phyloP scores from a whole-genome alignment of 2,797 vertebrate species.

The Ptychobarbus kaznakovi region DNA sequence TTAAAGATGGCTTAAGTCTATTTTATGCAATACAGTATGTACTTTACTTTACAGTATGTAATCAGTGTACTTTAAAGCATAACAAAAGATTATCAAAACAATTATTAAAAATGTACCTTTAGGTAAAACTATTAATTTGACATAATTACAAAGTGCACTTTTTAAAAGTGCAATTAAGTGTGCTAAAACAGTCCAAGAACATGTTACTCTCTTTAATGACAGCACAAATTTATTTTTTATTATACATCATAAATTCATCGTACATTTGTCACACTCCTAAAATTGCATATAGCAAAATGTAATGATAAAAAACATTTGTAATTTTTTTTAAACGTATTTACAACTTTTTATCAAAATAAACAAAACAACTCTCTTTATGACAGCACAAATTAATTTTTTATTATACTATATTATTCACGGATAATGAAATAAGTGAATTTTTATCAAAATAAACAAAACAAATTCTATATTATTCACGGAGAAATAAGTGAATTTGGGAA shows the following conservation, averaged over 20 bases:
- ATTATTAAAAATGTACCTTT: not conserved
- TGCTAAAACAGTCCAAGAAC: not conserved
- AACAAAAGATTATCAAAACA: not conserved
- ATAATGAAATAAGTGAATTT: too few relatives aligned
- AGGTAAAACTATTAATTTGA: not conserved
- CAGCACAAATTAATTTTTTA: too few relatives aligned
- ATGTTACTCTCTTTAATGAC: not conserved
- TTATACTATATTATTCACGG: too few relatives aligned
- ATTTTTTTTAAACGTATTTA: not conserved
- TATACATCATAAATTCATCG: not conserved
- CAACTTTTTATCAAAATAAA: not conserved
- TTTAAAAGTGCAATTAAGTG: not conserved
- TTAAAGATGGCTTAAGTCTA: not conserved
- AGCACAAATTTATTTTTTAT: too few relatives aligned
- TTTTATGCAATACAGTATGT: not conserved
- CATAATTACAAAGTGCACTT: not conserved
- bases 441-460: not conserved
- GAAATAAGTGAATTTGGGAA: not conserved
- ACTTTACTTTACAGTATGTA: too few relatives aligned
- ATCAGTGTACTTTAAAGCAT: too few relatives aligned
- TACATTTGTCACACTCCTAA: not conserved
- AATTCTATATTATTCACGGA: not conserved
- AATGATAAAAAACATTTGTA: too few relatives aligned
- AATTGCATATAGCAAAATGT: not conserved
- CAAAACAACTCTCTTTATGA: too few relatives aligned